Base-by-base conservation (phyloP, 2,888 invertebrate species). In the Drosophila mercatorum region DNA sequence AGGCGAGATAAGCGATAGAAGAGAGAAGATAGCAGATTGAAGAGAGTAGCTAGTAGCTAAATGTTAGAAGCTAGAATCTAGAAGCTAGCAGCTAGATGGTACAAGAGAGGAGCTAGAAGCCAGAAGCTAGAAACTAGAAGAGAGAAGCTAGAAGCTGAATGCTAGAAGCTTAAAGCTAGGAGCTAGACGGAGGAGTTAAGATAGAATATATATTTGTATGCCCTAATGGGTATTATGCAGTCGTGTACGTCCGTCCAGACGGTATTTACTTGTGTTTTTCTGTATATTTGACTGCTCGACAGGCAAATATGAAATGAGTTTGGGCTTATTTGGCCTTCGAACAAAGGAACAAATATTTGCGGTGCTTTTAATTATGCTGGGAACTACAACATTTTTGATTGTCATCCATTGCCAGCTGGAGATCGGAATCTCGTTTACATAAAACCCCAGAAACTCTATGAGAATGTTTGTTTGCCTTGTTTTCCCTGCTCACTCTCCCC, bases 301-400 rank as follows among this genome's bases (percentile, higher is more conserved):
- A 59, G 53, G 56, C 46, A 65, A 75, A 62, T 75, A 70, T 75
- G 31, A 31, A 49, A 31, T 53, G 38, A 6, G 51, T 41, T 55
- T 14, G 12, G 31, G 11, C 7, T 12, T 44, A 41, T 12, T 17
- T 34, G 2, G 31, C 59, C 17, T 44, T 31, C 4, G 12, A 7
- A 6, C 31, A 46, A 14, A 5, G 41, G 1, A 26, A 11, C 46
- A 64, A 49, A 72, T 44, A 49, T 38, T 17, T 26, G n/a, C 1
- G 26, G 1, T 22, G 34, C 36, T 49, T 52, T 68, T 64, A 68
- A 74, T 57, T 65, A 56, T 41, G 40, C 10, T 36, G 6, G 5
- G 14, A 43, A 11, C 12, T 10, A 36, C n/a, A 44, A 40, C 26
- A 55, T n/a, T 51, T 40, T 43, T 26, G 40, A 28, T 43, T 61